Conservation (phyloP, 2,113 vertebrate genomes). For the Eretmochelys imbricata region DNA sequence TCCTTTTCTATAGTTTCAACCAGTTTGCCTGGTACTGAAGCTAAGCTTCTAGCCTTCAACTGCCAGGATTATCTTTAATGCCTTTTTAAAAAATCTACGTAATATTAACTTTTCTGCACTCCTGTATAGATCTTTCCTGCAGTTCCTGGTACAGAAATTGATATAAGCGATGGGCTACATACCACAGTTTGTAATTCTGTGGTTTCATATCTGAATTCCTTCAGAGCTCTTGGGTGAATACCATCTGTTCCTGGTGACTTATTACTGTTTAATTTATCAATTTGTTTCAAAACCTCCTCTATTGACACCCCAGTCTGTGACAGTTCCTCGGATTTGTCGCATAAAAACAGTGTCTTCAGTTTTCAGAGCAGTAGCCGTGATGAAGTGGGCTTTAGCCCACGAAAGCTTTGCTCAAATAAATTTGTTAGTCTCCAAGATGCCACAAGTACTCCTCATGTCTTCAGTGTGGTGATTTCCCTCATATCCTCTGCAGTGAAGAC, state of each 20-base stretch:
- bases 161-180: not conserved
- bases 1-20: no score
- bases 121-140: no score
- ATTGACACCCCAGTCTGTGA: not conserved
- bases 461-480: no score
- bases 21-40: not conserved
- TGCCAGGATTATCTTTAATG: not conserved
- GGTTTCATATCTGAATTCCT: not conserved
- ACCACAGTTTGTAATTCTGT: not conserved
- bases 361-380: no score
- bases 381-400: no score
- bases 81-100: not conserved
- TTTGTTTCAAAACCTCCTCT: not conserved
- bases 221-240: not conserved
- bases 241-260: not conserved
- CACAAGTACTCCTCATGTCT: no score
- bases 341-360: not conserved
- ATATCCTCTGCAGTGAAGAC: not conserved
- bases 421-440: no score
- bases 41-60: not conserved
- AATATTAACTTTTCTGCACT: not conserved
- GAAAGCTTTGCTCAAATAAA: no score
- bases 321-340: not conserved
- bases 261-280: not conserved
- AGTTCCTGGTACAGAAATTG: not conserved